A percentile compares a stretch with the other conserved stretches of the same genome.
These are phyloP conservation scores for Caranx melampygus DNA, from an alignment of 2,113 vertebrate genomes.

Conservation along the genomic window DNA sequence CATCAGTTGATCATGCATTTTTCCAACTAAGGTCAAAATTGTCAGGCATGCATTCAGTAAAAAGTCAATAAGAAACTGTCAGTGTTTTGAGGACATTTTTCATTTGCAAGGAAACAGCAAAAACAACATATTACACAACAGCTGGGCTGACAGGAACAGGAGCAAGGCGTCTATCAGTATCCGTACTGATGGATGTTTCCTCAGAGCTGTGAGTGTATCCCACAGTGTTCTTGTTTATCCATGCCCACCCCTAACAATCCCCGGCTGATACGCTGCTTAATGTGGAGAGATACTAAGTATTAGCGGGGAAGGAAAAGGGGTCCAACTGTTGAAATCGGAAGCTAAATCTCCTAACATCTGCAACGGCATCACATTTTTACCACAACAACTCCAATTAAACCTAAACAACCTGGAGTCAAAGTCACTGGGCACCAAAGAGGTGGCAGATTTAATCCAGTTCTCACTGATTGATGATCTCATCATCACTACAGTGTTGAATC, in stretches of 20 bases:
- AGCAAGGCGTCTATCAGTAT: conserved; percentile 47
- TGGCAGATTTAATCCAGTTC: background rate
- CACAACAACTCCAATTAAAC: background rate
- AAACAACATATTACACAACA: conserved; percentile 42
- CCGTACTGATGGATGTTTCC: conserved; percentile 53
- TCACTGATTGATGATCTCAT: background rate
- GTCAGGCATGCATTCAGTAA: background rate
- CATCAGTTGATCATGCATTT: background rate
- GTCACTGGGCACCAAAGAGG: background rate
- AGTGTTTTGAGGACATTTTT: conserved; percentile 5
- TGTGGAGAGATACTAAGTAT: conserved; percentile 12
- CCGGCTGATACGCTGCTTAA: conserved; percentile 20
- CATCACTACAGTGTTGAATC: background rate
- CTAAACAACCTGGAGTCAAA: background rate
- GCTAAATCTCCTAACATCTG: background rate
- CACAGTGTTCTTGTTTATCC: conserved; percentile 48
- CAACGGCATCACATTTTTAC: background rate
- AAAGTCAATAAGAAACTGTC: background rate
- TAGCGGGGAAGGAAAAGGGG: background rate
- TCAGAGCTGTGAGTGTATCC: conserved; percentile 26
- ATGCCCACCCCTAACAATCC: conserved; percentile 20
- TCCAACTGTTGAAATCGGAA: background rate
- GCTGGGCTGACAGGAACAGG: conserved; percentile 39
- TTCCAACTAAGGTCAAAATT: background rate
- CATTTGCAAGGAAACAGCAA: conserved; percentile 13